Base-by-base conservation (phyloP, 1,140 invertebrate genomes). In the Pseudomyrmex dendroicus region DNA sequence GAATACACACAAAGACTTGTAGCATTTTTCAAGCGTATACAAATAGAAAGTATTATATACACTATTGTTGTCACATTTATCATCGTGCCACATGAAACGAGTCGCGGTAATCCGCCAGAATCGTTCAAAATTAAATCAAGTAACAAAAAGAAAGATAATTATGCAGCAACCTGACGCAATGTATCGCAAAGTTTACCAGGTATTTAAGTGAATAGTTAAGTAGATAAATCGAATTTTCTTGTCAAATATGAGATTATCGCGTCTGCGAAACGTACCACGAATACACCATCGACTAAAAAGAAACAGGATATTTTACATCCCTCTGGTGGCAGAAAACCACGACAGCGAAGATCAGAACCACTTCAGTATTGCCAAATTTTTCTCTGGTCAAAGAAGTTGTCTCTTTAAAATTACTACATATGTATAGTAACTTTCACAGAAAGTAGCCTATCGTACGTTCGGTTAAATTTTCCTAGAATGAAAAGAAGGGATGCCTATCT, bases 201-300 rank as follows among this genome's bases (percentile, higher is more conserved):
- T 85, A 84, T 87, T 84, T 84, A 13, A 73, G 10, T 17, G 17
- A 17, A 10, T 46, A 2, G 72, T 56, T 46, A 73, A 78, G 64
- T 63, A 82, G 17, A 35, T 66, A 8, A 20, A 52, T 25, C n/a
- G 67, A 74, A 84, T 59, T 82, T 85, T 85, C 82, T 17, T 68
- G 80, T 72, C 59, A 82, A 82, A 76, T 84, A 72, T 0, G 13
- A 12, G 17, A 74, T 15, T 7, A 35, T 1, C 8, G 73, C 73
- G 87, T 90, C 46, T 86, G 92, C 90, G 90, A 64, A 73, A 91
- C 62, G 68, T 89, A 15, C 66, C 78, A 84, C 88, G 90, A 90
- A 74, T 73, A 89, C 83, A 82, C 88, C 90, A 86, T 3, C 13
- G 17, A 70, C 25, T 13, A 3, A 35, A 15, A 35, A 61, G 17